Evolutionary conservation across 2,113 vertebrate species (phyloP).

Genomic region (Carollia perspicillata): DNA sequence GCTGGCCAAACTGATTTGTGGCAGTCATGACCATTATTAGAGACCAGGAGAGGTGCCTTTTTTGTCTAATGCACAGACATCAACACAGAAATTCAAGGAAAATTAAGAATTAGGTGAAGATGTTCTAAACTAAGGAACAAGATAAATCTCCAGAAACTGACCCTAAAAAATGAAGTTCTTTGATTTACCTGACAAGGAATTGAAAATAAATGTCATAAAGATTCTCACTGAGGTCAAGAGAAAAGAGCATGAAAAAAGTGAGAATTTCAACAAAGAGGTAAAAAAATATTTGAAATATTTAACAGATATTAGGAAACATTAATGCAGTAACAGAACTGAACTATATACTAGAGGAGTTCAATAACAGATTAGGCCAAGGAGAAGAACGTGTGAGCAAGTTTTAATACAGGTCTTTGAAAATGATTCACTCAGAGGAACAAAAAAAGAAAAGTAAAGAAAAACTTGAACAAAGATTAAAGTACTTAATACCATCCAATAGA

Average conservation of each 20-base stretch:
- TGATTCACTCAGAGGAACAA: neutral
- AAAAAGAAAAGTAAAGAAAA: neutral
- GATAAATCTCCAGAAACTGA: neutral
- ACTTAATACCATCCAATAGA: neutral
- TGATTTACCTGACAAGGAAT: neutral
- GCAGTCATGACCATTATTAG: neutral
- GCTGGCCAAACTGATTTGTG: neutral
- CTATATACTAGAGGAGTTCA: neutral
- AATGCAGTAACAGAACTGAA: neutral
- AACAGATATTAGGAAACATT: neutral
- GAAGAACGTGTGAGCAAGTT: neutral
- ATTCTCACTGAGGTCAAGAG: neutral
- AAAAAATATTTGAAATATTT: neutral
- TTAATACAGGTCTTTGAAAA: neutral
- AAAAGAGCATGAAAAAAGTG: neutral
- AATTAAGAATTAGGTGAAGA: neutral
- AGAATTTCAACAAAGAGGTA: neutral
- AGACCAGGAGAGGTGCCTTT: neutral
- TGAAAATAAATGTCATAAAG: neutral
- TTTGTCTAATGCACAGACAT: neutral
- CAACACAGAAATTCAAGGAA: neutral
- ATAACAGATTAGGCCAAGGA: neutral
- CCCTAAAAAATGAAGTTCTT: neutral
- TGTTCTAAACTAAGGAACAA: neutral
- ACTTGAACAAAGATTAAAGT: neutral